A percentile compares a stretch with the other conserved stretches of the same genome.
Conservation (phyloP, 2,797 vertebrate genomes). For the Argyrosomus regius region DNA sequence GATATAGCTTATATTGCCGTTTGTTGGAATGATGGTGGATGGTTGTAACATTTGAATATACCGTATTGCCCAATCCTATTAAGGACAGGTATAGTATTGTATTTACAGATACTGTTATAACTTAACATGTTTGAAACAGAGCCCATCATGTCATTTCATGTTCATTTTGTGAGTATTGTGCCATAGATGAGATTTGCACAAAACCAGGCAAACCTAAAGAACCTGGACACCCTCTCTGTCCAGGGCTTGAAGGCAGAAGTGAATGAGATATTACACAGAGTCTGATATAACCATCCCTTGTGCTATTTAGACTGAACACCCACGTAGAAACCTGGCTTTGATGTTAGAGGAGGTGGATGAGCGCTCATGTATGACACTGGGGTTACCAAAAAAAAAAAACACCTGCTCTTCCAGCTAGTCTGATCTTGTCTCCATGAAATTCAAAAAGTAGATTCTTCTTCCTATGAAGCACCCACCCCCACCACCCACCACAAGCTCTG, state of each 20-base stretch:
- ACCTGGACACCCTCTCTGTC: background rate
- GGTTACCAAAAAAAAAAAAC: constrained; percentile 45
- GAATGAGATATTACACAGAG: constrained; percentile 14
- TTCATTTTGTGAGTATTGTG: background rate
- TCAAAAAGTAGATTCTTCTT: constrained; percentile 30
- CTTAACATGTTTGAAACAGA: background rate
- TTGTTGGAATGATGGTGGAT: too few relatives aligned
- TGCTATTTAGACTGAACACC: constrained; percentile 47
- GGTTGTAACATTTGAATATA: too few relatives aligned
- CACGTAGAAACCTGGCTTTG: constrained; percentile 47
- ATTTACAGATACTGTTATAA: background rate
- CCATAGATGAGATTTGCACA: constrained; percentile 7
- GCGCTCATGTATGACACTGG: constrained; percentile 28
- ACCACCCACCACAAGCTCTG: constrained; percentile 35
- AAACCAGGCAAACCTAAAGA: constrained; percentile 8
- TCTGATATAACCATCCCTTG: constrained; percentile 49
- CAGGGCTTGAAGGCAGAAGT: constrained; percentile 25
- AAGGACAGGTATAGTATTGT: background rate
- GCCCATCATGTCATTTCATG: background rate
- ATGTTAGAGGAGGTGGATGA: constrained; percentile 54
- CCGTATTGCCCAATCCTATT: background rate
- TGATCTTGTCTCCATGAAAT: constrained; percentile 49
- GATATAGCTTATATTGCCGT: too few relatives aligned
- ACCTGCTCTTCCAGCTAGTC: constrained; percentile 34
- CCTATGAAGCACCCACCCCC: constrained; percentile 25